phyloP scores from a whole-genome alignment of 2,888 invertebrate species.

The Synergus itoensis region DNA sequence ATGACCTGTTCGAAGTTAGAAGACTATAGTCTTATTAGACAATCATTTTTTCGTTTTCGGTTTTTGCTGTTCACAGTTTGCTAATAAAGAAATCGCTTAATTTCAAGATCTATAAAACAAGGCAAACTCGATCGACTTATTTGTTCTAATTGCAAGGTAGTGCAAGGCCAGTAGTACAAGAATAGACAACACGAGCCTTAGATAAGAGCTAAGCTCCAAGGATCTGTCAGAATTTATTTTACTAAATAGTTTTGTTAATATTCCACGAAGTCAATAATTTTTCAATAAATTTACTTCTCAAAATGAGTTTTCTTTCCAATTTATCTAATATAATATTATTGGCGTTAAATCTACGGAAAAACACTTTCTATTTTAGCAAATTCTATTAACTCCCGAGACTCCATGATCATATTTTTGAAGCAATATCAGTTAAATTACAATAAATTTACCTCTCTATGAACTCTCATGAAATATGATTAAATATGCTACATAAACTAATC shows the following conservation, averaged over 20 bases:
- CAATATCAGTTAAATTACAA: neutral
- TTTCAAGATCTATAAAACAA: constrained; percentile 34
- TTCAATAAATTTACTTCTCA: neutral
- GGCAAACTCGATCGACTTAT: constrained; percentile 36
- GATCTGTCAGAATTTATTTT: constrained; percentile 4
- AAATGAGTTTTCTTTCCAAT: neutral
- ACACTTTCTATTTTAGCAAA: neutral
- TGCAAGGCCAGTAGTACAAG: constrained; percentile 30
- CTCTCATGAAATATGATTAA: constrained; percentile 19
- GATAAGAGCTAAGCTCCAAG: constrained; percentile 27
- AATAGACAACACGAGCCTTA: constrained; percentile 27
- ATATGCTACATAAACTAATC: constrained; percentile 33
- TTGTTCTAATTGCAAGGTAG: constrained; percentile 39
- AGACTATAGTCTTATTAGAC: neutral
- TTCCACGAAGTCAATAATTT: neutral
- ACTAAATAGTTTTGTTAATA: neutral
- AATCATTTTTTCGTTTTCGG: neutral
- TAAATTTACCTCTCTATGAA: constrained; percentile 17
- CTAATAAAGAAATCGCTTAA: constrained; percentile 36
- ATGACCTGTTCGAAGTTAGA: neutral
- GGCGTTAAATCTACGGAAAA: neutral
- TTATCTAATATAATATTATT: neutral
- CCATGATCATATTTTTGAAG: constrained; percentile 6
- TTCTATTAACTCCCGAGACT: neutral
- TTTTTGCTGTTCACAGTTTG: constrained; percentile 1